Conservation (phyloP, 2,113 vertebrate genomes). For the Mus spicilegus region DNA sequence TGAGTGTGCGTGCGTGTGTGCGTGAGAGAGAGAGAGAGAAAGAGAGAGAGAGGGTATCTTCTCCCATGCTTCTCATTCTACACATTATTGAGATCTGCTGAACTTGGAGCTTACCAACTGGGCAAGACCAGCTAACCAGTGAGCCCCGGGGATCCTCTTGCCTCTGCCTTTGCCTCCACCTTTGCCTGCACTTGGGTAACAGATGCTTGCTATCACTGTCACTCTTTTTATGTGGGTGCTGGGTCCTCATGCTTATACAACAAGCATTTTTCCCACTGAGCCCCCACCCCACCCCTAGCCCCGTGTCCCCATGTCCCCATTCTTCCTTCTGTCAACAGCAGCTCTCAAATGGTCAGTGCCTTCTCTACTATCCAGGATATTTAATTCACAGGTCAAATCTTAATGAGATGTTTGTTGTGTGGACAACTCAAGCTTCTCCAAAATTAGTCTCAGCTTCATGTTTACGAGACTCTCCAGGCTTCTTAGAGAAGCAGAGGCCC, state of each 20-base stretch:
- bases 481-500: constrained; percentile 38
- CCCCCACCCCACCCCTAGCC: neutral
- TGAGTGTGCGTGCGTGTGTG: neutral
- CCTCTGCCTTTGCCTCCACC: neutral
- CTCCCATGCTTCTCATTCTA: neutral
- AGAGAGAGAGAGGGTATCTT: neutral
- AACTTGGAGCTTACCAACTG: neutral
- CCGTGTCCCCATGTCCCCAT: neutral
- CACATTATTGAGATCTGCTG: neutral
- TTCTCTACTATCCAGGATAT: constrained; percentile 46
- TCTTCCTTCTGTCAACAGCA: neutral
- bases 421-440: neutral
- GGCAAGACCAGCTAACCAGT: neutral
- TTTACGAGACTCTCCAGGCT: neutral
- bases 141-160: neutral
- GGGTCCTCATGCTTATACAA: neutral
- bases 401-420: constrained; percentile 1
- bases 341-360: neutral
- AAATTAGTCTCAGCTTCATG: neutral
- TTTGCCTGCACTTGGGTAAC: neutral
- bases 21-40: no score
- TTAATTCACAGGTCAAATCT: constrained; percentile 48
- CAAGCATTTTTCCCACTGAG: neutral
- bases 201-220: neutral
- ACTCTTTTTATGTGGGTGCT: neutral